These are phyloP conservation scores for Drosophila prostipennis DNA, from an alignment of 2,888 invertebrate genomes.

Conservation along the genomic window DNA sequence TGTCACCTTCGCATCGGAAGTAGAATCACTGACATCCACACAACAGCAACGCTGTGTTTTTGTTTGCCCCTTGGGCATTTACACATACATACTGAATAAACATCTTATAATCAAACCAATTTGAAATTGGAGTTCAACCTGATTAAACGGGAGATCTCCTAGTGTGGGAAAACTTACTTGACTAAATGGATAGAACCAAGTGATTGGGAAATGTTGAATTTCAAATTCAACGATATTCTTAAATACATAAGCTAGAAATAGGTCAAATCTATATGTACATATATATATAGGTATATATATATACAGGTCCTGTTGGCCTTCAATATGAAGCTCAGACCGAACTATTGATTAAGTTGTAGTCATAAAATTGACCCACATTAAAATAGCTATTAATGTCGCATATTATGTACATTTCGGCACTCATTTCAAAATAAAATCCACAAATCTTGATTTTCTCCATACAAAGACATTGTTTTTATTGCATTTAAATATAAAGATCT, in stretches of 20 bases:
- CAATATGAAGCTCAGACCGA: neutral
- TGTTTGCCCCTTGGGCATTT: neutral
- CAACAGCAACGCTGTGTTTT: neutral
- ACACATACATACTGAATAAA: neutral
- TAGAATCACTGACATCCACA: neutral
- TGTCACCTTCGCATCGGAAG: neutral
- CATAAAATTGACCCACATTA: neutral
- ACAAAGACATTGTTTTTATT: constrained; percentile 29
- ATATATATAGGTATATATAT: neutral
- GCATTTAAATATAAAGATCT: constrained; percentile 21
- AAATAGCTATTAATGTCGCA: neutral
- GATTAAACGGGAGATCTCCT: neutral
- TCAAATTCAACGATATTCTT: neutral
- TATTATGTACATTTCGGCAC: neutral
- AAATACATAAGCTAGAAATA: neutral
- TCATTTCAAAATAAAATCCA: neutral
- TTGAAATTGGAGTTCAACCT: neutral
- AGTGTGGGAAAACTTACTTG: neutral
- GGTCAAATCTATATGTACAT: neutral
- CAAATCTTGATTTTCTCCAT: neutral
- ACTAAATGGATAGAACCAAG: neutral
- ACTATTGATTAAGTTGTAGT: neutral
- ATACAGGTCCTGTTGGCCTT: neutral
- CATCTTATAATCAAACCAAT: neutral
- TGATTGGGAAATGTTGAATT: constrained; percentile 1